phyloP scores from a whole-genome alignment of 2,113 vertebrate genomes.

The Nycticorax nycticorax region DNA sequence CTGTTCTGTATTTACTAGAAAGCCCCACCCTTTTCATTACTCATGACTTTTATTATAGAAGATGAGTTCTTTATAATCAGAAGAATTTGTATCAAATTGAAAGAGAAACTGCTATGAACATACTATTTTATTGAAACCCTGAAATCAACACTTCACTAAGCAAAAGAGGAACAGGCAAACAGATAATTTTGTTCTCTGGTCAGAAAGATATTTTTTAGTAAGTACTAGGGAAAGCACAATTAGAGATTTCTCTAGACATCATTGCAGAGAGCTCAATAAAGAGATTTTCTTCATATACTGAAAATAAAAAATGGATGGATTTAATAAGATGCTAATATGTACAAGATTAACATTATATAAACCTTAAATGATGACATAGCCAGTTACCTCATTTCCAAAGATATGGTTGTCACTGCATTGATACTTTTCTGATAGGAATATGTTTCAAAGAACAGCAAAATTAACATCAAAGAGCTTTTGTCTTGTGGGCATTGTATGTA shows the following conservation, averaged over 20 bases:
- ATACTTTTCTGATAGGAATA: neutral
- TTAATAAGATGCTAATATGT: slow-evolving; percentile 41
- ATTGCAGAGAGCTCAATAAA: slow-evolving; percentile 33
- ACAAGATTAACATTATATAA: neutral
- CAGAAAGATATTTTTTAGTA: neutral
- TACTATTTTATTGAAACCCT: neutral
- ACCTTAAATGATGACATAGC: neutral
- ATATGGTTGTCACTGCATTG: neutral
- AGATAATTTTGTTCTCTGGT: neutral
- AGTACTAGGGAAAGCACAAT: neutral
- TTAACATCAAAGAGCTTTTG: neutral
- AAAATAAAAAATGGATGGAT: slow-evolving; percentile 22
- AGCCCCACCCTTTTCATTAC: neutral
- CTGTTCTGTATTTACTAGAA: neutral
- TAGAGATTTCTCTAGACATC: neutral
- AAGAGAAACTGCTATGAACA: neutral
- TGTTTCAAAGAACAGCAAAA: neutral
- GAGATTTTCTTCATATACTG: neutral
- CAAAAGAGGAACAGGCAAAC: neutral
- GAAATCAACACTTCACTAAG: neutral
- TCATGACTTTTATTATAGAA: neutral
- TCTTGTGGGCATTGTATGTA: fast-evolving
- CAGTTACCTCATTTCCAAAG: neutral
- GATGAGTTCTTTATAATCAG: neutral
- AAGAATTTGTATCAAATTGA: neutral